Base-by-base conservation (phyloP, 2,113 vertebrate genomes). In the Nansenia antarctica region DNA sequence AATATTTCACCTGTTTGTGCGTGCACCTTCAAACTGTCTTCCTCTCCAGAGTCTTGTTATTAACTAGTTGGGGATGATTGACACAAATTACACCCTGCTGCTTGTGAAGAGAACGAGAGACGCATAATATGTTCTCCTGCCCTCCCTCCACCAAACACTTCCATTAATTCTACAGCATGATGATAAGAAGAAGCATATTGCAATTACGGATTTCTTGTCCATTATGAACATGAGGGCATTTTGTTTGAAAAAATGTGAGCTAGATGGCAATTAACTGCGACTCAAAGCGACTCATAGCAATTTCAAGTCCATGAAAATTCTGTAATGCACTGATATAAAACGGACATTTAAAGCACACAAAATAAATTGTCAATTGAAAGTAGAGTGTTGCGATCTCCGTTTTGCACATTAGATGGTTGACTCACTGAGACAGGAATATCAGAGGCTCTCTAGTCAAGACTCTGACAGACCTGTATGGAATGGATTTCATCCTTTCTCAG, bases 81-180 rank as follows among this genome's bases (percentile, higher is more conserved):
- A 71, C 67, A 76, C 45, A 72, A 73, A 81, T 71, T 75, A 42
- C 59, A 60, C 42, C 34, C 22, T 34, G 39, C 72, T 55, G 66
- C 26, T 5, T 70, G 8, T 60, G 45, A 20, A 54, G 30, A 42
- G n/a, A 34, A 49, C 20, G 27, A 69, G 60, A 58, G 26, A 69
- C 57, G 65, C 67, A 70, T 62, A 34, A 62, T 35, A 69, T 69
- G 65, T 53, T 39, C 37, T 58, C n/a, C n/a, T n/a, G n/a, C n/a
- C n/a, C n/a, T 30, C 57, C 49, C 37, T 20, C 29, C 34, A 27
- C 20, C 39, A 64, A 69, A 63, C 11, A 45, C 53, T 24, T 75
- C 59, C 79, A 75, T 79, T 71, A 73, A 57, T 68, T 34, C 42
- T 69, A 42, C 42, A 26, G 32, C n/a, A 34, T 2, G 3, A 22